Conservation (phyloP, 2,797 vertebrate species). For the Eurystomus glaucurus region DNA sequence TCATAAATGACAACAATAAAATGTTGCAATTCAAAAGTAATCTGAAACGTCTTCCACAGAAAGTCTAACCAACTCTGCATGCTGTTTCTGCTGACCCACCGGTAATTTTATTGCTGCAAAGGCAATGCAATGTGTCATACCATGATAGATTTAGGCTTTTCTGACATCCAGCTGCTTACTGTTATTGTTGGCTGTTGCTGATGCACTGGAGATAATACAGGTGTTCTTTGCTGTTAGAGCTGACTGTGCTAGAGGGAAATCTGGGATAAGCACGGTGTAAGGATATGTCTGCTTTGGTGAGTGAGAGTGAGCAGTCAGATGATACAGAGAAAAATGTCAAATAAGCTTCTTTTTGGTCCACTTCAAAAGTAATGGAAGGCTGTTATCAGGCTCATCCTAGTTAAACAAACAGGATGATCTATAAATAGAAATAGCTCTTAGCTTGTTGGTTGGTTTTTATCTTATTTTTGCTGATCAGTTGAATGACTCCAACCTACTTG, state of each 20-base stretch:
- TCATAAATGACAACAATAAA: constrained; percentile 23
- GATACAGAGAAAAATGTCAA: background rate
- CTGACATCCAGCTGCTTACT: constrained; percentile 41
- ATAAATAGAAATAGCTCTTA: background rate
- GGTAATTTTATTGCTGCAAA: constrained; percentile 38
- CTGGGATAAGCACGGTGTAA: background rate
- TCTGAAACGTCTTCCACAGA: background rate
- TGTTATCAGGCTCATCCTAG: background rate
- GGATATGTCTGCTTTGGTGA: background rate
- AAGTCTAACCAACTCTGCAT: background rate
- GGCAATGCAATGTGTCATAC: background rate
- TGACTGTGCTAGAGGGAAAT: background rate
- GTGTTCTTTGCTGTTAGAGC: background rate
- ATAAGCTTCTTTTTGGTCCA: background rate
- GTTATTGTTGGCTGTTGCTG: constrained; percentile 42
- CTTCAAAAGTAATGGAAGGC: background rate
- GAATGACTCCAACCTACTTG: background rate
- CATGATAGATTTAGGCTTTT: constrained; percentile 1
- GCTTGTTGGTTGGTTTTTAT: background rate
- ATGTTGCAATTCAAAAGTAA: background rate
- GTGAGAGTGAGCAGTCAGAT: background rate
- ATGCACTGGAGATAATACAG: constrained; percentile 24
- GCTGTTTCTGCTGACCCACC: constrained; percentile 24
- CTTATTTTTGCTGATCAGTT: background rate
- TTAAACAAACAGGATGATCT: background rate